Base-by-base conservation (phyloP, 2,113 vertebrate species). In the Jaculus jaculus region DNA sequence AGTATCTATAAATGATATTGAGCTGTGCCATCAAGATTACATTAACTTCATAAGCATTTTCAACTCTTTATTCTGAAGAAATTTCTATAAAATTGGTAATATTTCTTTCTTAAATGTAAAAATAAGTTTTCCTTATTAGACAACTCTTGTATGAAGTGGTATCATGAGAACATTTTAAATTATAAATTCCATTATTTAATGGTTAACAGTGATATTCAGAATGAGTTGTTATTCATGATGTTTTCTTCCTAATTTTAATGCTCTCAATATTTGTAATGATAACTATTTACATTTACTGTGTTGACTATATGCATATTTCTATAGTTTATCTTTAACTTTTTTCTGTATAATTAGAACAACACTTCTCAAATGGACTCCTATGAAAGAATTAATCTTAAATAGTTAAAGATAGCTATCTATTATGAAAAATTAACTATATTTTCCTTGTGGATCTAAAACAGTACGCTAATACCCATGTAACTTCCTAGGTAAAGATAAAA, bases 321-420 rank as follows among this genome's bases (percentile, higher is more conserved):
- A n/a, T 61, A 78, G 81, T 87, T 30, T 81, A 13, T 60, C 92
- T 79, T 63, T 37, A 83, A 69, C 7, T 71, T 71, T 84, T 81
- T 32, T 71, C n/a, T 42, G 7, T 65, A 66, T 77, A n/a, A 13
- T 23, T 78, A 47, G 26, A 32, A 11, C 7, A 75, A 61, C 2
- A 75, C 16, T n/a, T 84, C 28, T 81, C 54, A 82, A 54, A 5
- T 30, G 30, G 7, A 18, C 0, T 77, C 75, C 18, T 0, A 51
- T 71, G 30, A 94, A 78, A 88, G 17, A 87, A 92, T 66, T 47
- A 94, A 81, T 37, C 15, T 26, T 72, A n/a, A 90, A 28, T 54
- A 28, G 10, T 72, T n/a, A 84, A 94, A 71, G 23, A 5, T 34
- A 65, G 75, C 37, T 28, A 69, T 30, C 37, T 66, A 32, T 68